Evolutionary conservation across 2,888 invertebrate genomes (phyloP).

Genomic region (Euzophera pinguis): DNA sequence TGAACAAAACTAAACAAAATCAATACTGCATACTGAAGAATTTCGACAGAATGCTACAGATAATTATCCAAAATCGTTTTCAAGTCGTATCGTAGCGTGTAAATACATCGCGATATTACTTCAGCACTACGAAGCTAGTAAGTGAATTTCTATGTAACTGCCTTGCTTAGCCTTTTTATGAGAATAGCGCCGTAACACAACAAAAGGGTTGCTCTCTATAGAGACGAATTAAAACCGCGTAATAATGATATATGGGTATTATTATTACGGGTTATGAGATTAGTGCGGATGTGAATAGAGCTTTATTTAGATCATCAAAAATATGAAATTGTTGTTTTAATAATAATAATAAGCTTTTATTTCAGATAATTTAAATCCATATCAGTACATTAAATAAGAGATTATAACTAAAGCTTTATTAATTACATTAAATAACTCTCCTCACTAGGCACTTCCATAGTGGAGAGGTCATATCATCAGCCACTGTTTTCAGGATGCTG

Average conservation of each 20-base stretch:
- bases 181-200: background rate
- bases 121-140: background rate
- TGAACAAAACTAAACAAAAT: too few relatives aligned
- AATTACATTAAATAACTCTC: too few relatives aligned
- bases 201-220: slow-evolving; percentile 1
- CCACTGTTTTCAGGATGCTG: too few relatives aligned
- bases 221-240: background rate
- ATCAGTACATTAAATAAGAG: too few relatives aligned
- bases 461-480: too few relatives aligned
- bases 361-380: too few relatives aligned
- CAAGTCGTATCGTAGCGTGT: background rate
- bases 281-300: background rate
- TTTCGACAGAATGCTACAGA: too few relatives aligned
- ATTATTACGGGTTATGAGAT: background rate
- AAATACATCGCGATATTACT: background rate
- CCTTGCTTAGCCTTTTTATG: slow-evolving; percentile 1
- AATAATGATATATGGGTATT: background rate
- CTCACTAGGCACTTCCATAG: too few relatives aligned
- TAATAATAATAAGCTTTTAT: too few relatives aligned
- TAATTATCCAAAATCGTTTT: background rate
- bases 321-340: background rate
- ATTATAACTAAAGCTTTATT: too few relatives aligned
- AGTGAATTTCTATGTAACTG: slow-evolving; percentile 7
- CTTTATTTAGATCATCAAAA: background rate
- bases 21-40: too few relatives aligned